Percentiles rank a stretch among this genome's conserved stretches.
Conservation (phyloP, 2,888 invertebrate genomes). For the Pollenia griseotomentosa region DNA sequence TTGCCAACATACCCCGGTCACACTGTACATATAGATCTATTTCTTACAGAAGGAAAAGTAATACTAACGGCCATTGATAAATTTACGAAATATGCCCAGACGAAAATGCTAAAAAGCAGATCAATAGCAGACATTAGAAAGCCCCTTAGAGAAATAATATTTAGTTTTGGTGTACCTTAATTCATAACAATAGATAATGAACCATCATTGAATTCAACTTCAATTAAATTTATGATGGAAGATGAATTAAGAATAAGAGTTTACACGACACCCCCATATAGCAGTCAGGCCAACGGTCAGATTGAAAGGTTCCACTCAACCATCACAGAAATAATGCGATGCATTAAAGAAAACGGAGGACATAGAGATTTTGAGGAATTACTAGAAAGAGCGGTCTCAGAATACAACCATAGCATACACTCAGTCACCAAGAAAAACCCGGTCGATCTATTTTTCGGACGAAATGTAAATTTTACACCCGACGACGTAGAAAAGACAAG, state of each 20-base stretch:
- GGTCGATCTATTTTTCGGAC: not conserved
- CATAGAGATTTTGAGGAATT: conserved; percentile 4
- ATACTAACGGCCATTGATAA: no score
- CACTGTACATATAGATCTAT: no score
- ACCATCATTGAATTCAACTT: not conserved
- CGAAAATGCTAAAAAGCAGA: no score
- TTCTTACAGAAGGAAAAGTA: no score
- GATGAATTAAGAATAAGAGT: no score
- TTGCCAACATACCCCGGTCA: no score
- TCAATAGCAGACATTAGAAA: no score
- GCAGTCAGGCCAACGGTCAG: not conserved
- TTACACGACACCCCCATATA: not conserved
- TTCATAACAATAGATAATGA: not conserved
- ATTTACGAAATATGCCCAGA: no score
- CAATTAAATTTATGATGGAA: not conserved
- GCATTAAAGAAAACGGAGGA: no score
- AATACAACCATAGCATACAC: not conserved
- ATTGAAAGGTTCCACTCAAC: conserved; percentile 1
- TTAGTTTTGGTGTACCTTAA: no score
- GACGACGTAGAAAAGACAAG: no score
- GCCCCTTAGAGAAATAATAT: no score
- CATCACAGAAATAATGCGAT: not conserved
- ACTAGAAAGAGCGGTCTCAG: not conserved
- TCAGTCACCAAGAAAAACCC: not conserved
- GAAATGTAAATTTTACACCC: not conserved